These are phyloP conservation scores for Drosophila lacteicornis DNA, from an alignment of 1,140 invertebrate genomes.

Conservation along the genomic window DNA sequence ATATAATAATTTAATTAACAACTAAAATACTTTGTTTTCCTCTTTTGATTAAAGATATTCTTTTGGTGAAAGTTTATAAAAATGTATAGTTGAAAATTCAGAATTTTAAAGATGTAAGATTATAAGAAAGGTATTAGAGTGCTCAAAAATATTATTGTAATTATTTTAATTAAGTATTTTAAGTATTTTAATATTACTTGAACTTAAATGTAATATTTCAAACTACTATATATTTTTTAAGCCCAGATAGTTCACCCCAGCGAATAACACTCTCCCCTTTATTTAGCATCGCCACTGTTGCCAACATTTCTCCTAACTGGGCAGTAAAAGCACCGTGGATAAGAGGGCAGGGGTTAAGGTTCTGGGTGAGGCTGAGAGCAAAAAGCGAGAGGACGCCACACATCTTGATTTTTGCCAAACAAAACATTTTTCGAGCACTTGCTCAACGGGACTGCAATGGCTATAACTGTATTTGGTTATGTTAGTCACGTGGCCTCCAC, in stretches of 20 bases:
- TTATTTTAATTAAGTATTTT: too few relatives aligned
- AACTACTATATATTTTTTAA: neutral
- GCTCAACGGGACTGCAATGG: slow-evolving; percentile 39
- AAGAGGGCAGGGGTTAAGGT: slow-evolving; percentile 2
- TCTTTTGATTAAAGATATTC: neutral
- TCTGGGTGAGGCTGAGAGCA: slow-evolving; percentile 31
- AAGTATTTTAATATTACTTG: too few relatives aligned
- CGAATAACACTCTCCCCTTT: slow-evolving; percentile 16
- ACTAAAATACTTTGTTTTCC: neutral
- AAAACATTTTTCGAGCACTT: slow-evolving; percentile 77
- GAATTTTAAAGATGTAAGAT: too few relatives aligned
- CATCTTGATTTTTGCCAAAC: slow-evolving; percentile 83
- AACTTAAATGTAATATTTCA: too few relatives aligned
- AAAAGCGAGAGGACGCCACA: slow-evolving; percentile 52
- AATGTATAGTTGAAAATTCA: neutral
- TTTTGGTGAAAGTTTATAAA: neutral
- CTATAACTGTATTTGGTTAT: slow-evolving; percentile 79
- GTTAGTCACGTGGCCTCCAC: slow-evolving; percentile 78
- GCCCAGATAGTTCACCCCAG: slow-evolving; percentile 26
- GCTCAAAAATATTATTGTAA: too few relatives aligned
- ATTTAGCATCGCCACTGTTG: slow-evolving; percentile 41
- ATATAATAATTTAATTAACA: too few relatives aligned
- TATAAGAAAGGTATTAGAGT: too few relatives aligned
- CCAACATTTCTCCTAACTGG: slow-evolving; percentile 54
- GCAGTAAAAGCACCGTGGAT: slow-evolving; percentile 42